Base-by-base conservation (phyloP, 2,797 vertebrate species). In the Fringilla coelebs region DNA sequence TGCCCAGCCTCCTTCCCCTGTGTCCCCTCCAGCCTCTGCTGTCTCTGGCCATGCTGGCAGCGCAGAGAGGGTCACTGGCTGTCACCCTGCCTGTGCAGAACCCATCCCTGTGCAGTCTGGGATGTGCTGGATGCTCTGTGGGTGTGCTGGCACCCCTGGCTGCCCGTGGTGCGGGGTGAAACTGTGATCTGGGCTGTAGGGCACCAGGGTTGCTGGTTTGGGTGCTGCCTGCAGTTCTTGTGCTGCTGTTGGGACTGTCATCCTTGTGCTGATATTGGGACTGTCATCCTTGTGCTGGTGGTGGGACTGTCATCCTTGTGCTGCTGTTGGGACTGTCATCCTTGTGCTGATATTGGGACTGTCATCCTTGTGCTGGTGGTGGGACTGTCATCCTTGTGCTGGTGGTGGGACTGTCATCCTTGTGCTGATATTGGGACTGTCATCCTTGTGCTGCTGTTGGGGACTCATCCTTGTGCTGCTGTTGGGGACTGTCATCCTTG, bases 91-190 rank as follows among this genome's bases (percentile, higher is more conserved):
- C 62, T 36, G n/a, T n/a, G 52, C 72, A 61, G 75, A 63, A 1
- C 52, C 32, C 9, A 6, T 11, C 46, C 40, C 36, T n/a, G n/a
- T n/a, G n/a, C 57, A 26, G 17, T 10, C 34, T 21, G 40, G 41
- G 77, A 11, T 4, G 6, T 11, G 58, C 57, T 58, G 32, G 10
- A 1, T 45, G 14, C 40, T 6, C 34, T 4, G 10, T 31, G 34
- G 38, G 3, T 57, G 51, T 5, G 31, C 3, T 46, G 66, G 38
- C 49, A 60, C 48, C 51, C 49, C 63, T 52, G 55, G 24, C 26
- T 38, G 4, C 11, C 4, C 1, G 2, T 7, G 7, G 7, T 2
- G 10, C 25, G 57, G 62, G 41, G 3, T 48, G 34, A 12, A 46
- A 12, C 7, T 7, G 22, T 10, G 24, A 19, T 74, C 20, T 36